A percentile compares a stretch with the other conserved stretches of the same genome.
Conservation (phyloP, 2,113 vertebrate genomes). For the Procavia capensis region DNA sequence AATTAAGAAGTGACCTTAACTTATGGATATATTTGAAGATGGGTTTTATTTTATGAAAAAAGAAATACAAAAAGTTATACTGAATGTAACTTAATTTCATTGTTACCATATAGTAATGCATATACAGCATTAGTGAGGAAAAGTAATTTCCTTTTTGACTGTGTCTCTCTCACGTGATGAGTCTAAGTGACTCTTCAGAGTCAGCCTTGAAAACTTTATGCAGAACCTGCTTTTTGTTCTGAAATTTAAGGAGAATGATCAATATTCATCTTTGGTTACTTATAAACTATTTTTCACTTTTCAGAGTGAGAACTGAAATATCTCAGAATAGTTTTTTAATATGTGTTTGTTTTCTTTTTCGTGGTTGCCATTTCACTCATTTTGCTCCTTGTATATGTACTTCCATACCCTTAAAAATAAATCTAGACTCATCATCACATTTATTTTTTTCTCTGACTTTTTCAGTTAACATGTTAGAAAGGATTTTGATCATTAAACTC, state of each 20-base stretch:
- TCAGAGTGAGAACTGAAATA: not conserved
- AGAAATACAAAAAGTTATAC: not conserved
- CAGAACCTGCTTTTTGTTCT: not conserved
- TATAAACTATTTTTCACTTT: constrained; percentile 26
- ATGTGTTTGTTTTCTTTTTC: not conserved
- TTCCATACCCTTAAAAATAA: constrained; percentile 29
- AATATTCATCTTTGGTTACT: not conserved
- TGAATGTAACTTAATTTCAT: not conserved
- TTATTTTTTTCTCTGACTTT: not conserved
- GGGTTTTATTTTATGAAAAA: not conserved
- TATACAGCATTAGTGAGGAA: not conserved
- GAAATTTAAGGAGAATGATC: not conserved
- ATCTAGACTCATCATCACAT: not conserved
- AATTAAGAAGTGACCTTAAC: not conserved
- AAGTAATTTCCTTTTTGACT: not conserved
- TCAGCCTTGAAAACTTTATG: not conserved
- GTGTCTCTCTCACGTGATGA: not conserved
- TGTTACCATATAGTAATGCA: not conserved
- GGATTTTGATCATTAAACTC: not conserved
- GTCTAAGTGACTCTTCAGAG: not conserved
- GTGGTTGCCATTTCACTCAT: not conserved
- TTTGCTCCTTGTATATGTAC: constrained; percentile 36
- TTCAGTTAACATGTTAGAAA: constrained; percentile 48
- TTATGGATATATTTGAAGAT: not conserved
- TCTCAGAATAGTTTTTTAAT: not conserved